A percentile compares a stretch with the other conserved stretches of the same genome.
Evolutionary conservation across 2,113 vertebrate species (phyloP).

Genomic region (Bubalus kerabau): DNA sequence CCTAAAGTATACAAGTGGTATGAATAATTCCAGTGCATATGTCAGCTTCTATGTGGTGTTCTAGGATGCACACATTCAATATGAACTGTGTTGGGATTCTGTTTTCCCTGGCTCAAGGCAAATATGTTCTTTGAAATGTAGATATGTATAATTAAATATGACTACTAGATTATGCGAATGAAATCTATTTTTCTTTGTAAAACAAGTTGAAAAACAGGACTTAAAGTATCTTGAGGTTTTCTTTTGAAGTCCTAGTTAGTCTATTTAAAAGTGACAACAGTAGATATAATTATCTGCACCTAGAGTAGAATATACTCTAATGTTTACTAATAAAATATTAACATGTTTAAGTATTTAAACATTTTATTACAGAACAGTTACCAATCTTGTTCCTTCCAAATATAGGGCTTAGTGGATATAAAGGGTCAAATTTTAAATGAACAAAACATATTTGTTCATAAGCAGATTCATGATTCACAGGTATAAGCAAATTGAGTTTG

Average conservation of each 20-base stretch:
- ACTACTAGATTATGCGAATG: neutral
- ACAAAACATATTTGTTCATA: neutral
- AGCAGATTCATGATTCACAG: neutral
- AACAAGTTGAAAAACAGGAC: neutral
- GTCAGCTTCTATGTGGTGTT: neutral
- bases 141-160: neutral
- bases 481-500: neutral
- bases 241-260: neutral
- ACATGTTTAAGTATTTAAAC: neutral
- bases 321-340: constrained; percentile 10
- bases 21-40: neutral
- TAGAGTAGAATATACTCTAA: neutral
- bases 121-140: neutral
- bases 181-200: constrained; percentile 37
- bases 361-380: neutral
- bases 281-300: neutral
- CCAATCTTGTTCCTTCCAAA: neutral
- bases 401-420: neutral
- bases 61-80: neutral
- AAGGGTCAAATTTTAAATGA: neutral
- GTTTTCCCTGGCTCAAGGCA: neutral
- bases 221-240: neutral
- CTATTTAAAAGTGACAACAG: neutral
- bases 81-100: neutral
- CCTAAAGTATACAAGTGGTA: neutral